Evolutionary conservation across 2,113 vertebrate species (phyloP).

Genomic region (Oryctolagus cuniculus): DNA sequence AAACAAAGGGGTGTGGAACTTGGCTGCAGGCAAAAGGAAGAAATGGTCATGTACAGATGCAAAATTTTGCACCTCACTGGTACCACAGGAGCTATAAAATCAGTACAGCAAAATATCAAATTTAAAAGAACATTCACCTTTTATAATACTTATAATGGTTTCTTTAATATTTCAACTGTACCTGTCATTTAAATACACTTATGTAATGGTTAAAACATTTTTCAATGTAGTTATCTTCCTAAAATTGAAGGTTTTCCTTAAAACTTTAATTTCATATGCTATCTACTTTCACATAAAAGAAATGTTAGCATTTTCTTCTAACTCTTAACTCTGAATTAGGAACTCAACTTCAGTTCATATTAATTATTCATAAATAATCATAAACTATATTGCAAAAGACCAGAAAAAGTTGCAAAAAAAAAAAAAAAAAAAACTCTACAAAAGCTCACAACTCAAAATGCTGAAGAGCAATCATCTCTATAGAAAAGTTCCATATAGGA

Average conservation of each 20-base stretch:
- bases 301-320: neutral
- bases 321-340: slow-evolving; percentile 8
- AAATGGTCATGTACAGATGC: neutral
- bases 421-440: neutral
- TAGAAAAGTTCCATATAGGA: slow-evolving; percentile 29
- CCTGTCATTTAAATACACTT: slow-evolving; percentile 11
- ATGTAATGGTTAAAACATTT: neutral
- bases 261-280: neutral
- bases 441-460: slow-evolving; percentile 51
- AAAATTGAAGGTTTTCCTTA: neutral
- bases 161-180: neutral
- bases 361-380: slow-evolving; percentile 3
- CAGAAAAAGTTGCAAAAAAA: neutral
- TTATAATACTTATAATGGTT: neutral
- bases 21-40: neutral
- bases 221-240: slow-evolving; percentile 6
- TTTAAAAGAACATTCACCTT: neutral
- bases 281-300: neutral
- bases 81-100: neutral
- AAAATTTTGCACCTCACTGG: neutral
- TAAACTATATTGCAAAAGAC: neutral
- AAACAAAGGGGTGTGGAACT: neutral
- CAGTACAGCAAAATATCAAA: neutral
- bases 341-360: neutral
- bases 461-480: neutral